Conservation (phyloP, 2,888 invertebrate species). For the Diploptera punctata region DNA sequence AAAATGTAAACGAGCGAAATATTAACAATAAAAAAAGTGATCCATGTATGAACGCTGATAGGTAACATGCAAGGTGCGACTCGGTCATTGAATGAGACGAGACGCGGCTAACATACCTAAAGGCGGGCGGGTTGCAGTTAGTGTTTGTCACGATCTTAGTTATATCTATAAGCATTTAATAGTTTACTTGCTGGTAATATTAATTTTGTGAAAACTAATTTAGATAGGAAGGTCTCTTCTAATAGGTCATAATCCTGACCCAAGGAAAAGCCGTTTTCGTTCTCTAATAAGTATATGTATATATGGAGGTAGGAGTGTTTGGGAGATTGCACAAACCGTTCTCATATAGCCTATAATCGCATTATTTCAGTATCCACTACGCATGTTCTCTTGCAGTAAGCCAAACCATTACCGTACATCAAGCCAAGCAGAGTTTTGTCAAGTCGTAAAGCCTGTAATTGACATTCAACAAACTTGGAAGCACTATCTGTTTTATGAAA, state of each 20-base stretch:
- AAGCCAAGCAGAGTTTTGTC: conserved; percentile 2
- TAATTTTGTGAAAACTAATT: no score
- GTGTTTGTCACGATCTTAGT: no score
- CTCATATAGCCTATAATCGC: background rate
- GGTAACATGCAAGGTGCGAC: no score
- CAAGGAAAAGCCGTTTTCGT: background rate
- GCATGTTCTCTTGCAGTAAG: background rate
- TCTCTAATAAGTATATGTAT: no score
- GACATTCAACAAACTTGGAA: background rate
- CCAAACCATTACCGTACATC: conserved; percentile 21
- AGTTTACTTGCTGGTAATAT: no score
- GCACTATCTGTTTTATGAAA: background rate
- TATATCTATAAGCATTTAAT: no score
- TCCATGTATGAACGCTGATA: no score
- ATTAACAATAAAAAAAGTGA: no score
- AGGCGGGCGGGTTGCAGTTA: no score
- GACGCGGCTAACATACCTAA: no score
- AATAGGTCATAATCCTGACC: conserved; percentile 1
- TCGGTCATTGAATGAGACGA: no score
- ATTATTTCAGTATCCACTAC: background rate
- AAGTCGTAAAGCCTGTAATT: conserved; percentile 17
- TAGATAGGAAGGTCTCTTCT: background rate
- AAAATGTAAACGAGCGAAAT: no score
- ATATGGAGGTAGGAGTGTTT: background rate
- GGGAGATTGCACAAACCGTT: background rate